A percentile compares a stretch with the other conserved stretches of the same genome.
Evolutionary conservation across 1,140 invertebrate species (phyloP).

Genomic region (Gryllus bimaculatus): DNA sequence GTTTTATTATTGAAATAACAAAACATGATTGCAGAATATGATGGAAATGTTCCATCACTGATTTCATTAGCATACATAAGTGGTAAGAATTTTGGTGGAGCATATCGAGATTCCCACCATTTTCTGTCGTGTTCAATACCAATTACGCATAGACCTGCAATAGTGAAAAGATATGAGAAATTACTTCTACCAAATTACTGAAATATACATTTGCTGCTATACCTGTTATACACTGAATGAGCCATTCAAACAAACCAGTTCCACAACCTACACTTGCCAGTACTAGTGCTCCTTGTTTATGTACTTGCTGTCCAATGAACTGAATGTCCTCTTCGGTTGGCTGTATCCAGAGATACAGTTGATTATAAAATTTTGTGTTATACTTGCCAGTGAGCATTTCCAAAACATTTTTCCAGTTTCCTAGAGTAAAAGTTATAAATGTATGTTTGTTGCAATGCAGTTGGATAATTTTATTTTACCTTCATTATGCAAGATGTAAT

Average conservation of each 20-base stretch:
- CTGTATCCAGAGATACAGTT: slow-evolving; percentile 42
- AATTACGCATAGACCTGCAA: slow-evolving; percentile 36
- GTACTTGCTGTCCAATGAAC: slow-evolving; percentile 33
- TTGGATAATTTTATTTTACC: too few relatives aligned
- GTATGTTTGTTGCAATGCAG: not conserved
- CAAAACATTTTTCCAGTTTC: slow-evolving; percentile 8
- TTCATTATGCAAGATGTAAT: not conserved
- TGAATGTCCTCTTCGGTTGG: slow-evolving; percentile 40
- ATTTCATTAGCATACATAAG: slow-evolving; percentile 35
- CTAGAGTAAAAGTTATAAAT: not conserved
- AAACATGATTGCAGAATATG: slow-evolving; percentile 50
- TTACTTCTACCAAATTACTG: not conserved
- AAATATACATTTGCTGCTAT: slow-evolving; percentile 3
- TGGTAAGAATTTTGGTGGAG: slow-evolving; percentile 42
- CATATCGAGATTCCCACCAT: slow-evolving; percentile 52
- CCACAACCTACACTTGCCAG: slow-evolving; percentile 47
- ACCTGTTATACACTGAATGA: slow-evolving; percentile 40
- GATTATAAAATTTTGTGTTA: slow-evolving; percentile 6
- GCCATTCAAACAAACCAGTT: slow-evolving; percentile 46
- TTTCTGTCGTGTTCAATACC: slow-evolving; percentile 48
- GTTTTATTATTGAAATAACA: slow-evolving; percentile 63
- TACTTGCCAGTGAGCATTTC: not conserved
- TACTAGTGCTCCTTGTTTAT: slow-evolving; percentile 29
- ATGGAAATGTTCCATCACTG: slow-evolving; percentile 26
- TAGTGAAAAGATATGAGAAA: slow-evolving; percentile 21